phyloP scores from a whole-genome alignment of 2,797 vertebrate species.

The Tenualosa ilisha region DNA sequence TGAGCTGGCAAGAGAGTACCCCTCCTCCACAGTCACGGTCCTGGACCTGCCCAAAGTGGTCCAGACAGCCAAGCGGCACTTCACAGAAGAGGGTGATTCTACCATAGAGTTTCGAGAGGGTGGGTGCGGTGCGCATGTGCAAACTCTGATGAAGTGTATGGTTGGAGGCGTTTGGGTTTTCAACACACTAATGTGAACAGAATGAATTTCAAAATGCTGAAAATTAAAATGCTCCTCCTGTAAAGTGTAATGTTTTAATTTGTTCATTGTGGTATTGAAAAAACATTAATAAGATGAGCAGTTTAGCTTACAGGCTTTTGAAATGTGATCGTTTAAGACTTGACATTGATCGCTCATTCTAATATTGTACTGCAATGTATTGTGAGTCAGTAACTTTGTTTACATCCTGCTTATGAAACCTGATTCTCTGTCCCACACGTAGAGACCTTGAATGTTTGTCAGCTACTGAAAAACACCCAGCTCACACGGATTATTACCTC shows the following conservation, averaged over 20 bases:
- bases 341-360: no score
- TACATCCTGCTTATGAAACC: no score
- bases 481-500: neutral
- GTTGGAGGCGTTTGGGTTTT: neutral
- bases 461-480: no score
- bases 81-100: slow-evolving; percentile 61
- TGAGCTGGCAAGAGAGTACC: slow-evolving; percentile 67
- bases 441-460: no score
- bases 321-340: no score
- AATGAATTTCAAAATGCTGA: neutral
- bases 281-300: neutral
- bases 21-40: slow-evolving; percentile 65
- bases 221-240: neutral
- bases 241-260: neutral
- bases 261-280: neutral
- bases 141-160: neutral
- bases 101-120: slow-evolving; percentile 64
- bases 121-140: slow-evolving; percentile 42
- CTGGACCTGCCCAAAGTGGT: slow-evolving; percentile 73
- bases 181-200: neutral
- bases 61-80: slow-evolving; percentile 64
- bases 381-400: no score
- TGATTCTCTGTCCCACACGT: no score
- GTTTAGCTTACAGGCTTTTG: no score
- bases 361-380: no score